phyloP scores from a whole-genome alignment of 2,113 vertebrate genomes.

The Anguilla japonica region DNA sequence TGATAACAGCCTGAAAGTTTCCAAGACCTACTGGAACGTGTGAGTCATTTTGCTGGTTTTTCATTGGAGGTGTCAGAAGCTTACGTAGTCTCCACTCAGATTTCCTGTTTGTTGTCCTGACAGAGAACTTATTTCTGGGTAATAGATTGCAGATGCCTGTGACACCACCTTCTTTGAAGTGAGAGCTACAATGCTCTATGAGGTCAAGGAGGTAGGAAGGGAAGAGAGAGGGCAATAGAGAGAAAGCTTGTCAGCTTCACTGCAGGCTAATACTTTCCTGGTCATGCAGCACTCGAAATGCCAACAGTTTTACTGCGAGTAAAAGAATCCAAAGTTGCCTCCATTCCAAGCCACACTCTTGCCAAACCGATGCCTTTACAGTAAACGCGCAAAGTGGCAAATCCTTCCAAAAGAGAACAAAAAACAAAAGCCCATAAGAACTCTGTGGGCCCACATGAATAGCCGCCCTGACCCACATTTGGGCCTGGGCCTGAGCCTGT shows the following conservation, averaged over 20 bases:
- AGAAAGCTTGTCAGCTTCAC: neutral
- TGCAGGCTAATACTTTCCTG: neutral
- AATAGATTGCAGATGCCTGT: neutral
- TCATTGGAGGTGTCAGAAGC: neutral
- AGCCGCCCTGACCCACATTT: neutral
- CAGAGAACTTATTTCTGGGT: constrained; percentile 16
- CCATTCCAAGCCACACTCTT: neutral
- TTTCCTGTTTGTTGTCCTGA: constrained; percentile 8
- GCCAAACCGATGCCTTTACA: neutral
- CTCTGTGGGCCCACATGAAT: neutral
- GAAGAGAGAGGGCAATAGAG: neutral
- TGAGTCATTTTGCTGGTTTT: neutral
- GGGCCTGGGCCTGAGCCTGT: neutral
- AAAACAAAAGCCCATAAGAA: neutral
- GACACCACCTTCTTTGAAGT: constrained; percentile 10
- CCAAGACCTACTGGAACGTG: neutral
- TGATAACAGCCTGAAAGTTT: neutral
- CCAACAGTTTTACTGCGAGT: neutral
- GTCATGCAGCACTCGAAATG: neutral
- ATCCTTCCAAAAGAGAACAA: neutral
- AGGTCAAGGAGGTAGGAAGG: neutral
- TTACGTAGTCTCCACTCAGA: neutral
- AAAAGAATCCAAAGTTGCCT: neutral
- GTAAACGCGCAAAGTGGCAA: neutral
- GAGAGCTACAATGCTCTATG: neutral